Base-by-base conservation (phyloP, 2,113 vertebrate genomes). In the Salvelinus alpinus region DNA sequence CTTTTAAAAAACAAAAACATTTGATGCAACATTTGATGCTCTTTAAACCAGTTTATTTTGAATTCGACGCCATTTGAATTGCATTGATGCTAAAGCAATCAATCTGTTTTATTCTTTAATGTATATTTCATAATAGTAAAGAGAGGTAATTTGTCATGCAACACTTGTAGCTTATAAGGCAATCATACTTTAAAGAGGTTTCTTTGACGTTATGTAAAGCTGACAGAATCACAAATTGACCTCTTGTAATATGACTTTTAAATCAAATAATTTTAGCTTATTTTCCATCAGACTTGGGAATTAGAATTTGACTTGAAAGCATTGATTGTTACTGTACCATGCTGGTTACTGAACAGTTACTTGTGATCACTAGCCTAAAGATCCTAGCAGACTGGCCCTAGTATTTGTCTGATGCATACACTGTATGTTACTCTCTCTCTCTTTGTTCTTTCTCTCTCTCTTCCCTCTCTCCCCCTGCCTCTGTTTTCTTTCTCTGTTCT, bases 331-430 rank as follows among this genome's bases (percentile, higher is more conserved):
- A 27, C 27, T 5, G 2, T 31, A 27, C 64, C 27, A 66, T 44
- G 8, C 9, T 44, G 38, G 38, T 44, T 16, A 24, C 14, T 5
- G 25, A 29, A 16, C 64, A 27, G 4, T 27, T 66, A 44, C 38
- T 13, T 66, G 64, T 65, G 27, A 70, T 54, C 75, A 48, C 78
- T 82, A 38, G 76, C 82, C 79, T 81, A 78, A 86, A 74, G 60
- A 77, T 84, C 87, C 85, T 87, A 82, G 64, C 64, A 82, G 83
- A 78, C 80, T 70, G 84, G 75, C 80, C 76, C 20, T 44, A 44
- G 54, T 57, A 64, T 44, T 44, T 27, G 78, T 34, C 38, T 65
- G 70, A 73, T 62, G 64, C 71, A 65, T 70, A 65, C 44, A 48
- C 34, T 27, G 70, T n/a, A 16, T 27, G 5, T n/a, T 20, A 11